These are phyloP conservation scores for Marmota monax DNA, from an alignment of 2,113 vertebrate species.

Conservation along the genomic window DNA sequence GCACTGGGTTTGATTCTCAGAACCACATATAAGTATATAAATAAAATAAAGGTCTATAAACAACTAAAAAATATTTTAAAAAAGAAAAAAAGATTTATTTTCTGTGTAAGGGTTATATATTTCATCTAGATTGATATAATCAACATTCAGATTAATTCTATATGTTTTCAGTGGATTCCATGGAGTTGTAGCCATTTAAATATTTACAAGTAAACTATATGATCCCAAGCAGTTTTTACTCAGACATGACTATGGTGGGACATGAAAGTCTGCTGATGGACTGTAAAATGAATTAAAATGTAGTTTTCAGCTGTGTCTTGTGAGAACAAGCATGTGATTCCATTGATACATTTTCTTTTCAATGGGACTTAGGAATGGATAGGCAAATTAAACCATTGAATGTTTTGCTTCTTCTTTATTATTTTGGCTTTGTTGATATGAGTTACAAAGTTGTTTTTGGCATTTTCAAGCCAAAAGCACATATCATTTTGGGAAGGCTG, in stretches of 20 bases:
- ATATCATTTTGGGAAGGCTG: not conserved
- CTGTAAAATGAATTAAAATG: not conserved
- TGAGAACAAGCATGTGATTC: not conserved
- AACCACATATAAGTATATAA: too few species aligned
- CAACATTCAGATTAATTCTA: not conserved
- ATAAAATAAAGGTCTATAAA: too few species aligned
- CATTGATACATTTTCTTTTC: not conserved
- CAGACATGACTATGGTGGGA: not conserved
- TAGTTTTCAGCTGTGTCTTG: not conserved
- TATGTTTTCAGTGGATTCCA: not conserved
- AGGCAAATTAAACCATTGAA: not conserved
- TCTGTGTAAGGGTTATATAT: not conserved
- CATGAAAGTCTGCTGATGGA: not conserved
- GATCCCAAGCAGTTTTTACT: not conserved
- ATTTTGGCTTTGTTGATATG: not conserved
- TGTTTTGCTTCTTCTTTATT: not conserved
- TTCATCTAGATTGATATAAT: not conserved
- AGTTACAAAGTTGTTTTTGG: not conserved
- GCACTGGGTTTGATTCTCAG: too few species aligned
- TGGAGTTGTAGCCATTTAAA: not conserved
- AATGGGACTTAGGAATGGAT: not conserved
- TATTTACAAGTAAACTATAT: not conserved
- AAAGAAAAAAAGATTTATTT: not conserved
- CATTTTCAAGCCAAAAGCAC: slow-evolving; percentile 17
- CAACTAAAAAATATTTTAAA: too few species aligned